Evolutionary conservation across 2,888 invertebrate genomes (phyloP).

Genomic region (Melinaea marsaeus): DNA sequence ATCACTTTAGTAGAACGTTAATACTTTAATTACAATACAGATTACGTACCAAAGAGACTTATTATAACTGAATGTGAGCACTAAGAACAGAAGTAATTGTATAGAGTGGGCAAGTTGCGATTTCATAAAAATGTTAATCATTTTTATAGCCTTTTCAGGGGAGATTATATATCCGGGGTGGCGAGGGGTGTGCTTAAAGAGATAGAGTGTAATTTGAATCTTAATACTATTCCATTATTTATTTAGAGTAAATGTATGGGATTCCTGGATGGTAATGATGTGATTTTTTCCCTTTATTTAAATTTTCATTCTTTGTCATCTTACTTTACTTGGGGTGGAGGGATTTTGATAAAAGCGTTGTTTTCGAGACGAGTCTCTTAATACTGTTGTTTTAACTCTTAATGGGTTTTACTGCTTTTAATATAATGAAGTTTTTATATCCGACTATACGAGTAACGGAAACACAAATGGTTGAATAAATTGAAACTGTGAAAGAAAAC

Average conservation of each 20-base stretch:
- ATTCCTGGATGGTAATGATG: constrained; percentile 47
- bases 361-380: constrained; percentile 1
- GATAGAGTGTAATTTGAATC: constrained; percentile 70
- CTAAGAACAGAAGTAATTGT: constrained; percentile 7
- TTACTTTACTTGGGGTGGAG: constrained; percentile 28
- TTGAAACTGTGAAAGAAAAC: background rate
- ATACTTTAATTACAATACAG: constrained; percentile 4
- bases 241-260: constrained; percentile 65
- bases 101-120: constrained; percentile 13
- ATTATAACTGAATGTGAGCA: constrained; percentile 1
- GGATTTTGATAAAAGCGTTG: constrained; percentile 6
- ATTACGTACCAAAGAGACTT: constrained; percentile 3
- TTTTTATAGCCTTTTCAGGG: constrained; percentile 32
- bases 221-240: constrained; percentile 69
- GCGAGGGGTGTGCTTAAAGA: constrained; percentile 52
- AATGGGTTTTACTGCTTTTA: constrained; percentile 6
- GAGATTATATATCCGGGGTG: constrained; percentile 57
- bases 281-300: constrained; percentile 47
- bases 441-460: constrained; percentile 1
- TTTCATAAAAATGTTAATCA: constrained; percentile 40
- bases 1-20: constrained; percentile 3
- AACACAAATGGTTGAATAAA: constrained; percentile 1
- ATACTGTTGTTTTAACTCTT: constrained; percentile 7
- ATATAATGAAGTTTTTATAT: constrained; percentile 4
- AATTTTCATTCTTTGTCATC: constrained; percentile 38